phyloP scores from a whole-genome alignment of 2,113 vertebrate species.

The Helogale parvula region DNA sequence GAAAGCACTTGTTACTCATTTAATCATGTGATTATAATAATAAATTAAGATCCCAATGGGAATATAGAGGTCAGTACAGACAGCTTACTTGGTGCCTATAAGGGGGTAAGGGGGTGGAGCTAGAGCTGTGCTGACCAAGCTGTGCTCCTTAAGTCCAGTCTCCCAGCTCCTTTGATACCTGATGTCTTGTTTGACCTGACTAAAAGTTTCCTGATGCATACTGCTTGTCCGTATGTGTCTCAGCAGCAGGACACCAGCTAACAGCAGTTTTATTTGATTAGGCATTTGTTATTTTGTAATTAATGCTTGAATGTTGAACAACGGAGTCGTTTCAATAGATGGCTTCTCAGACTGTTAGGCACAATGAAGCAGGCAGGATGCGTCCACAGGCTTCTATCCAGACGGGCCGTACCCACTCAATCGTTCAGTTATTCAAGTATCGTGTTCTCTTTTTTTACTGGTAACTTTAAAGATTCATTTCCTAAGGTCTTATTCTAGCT shows the following conservation, averaged over 20 bases:
- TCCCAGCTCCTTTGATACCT: background rate
- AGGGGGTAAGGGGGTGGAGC: background rate
- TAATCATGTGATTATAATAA: background rate
- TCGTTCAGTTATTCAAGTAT: background rate
- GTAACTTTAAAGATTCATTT: background rate
- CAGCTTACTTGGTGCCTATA: background rate
- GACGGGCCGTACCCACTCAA: background rate
- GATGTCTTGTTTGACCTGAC: background rate
- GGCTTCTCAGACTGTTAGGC: background rate
- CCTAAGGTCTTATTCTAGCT: background rate
- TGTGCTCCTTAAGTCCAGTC: background rate
- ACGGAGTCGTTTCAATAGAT: background rate
- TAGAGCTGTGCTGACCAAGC: background rate
- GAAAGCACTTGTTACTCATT: background rate
- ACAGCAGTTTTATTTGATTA: background rate
- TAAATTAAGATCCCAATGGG: background rate
- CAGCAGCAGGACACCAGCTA: background rate
- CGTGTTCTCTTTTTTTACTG: background rate
- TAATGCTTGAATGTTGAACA: background rate
- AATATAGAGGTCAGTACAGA: background rate
- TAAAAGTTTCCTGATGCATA: background rate
- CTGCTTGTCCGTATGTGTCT: background rate
- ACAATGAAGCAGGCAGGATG: background rate
- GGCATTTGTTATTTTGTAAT: conserved; percentile 29
- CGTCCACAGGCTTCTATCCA: background rate